A percentile compares a stretch with the other conserved stretches of the same genome.
Evolutionary conservation across 2,113 vertebrate genomes (phyloP).

Genomic region (Terrapene triunguis): DNA sequence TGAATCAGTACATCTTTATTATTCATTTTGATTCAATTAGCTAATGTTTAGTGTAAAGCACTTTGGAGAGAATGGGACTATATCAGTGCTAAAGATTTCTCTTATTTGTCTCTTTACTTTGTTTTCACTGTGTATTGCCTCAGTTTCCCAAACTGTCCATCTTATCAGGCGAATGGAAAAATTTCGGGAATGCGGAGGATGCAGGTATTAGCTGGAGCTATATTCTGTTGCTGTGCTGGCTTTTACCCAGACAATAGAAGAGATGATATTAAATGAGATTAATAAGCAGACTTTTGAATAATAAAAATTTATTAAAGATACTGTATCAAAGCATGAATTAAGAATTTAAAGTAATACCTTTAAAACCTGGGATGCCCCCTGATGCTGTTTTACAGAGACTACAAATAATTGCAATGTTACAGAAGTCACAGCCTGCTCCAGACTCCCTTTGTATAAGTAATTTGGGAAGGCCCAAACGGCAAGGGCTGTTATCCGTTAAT

Average conservation of each 20-base stretch:
- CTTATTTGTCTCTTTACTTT: constrained; percentile 7
- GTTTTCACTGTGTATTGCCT: not conserved
- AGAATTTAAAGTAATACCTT: constrained; percentile 61
- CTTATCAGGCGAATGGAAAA: constrained; percentile 2
- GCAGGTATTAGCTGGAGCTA: constrained; percentile 5
- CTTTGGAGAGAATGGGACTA: not conserved
- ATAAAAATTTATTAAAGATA: constrained; percentile 74
- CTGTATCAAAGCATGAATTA: constrained; percentile 63
- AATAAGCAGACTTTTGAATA: constrained; percentile 62
- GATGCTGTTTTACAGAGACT: constrained; percentile 50
- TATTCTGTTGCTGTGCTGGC: constrained; percentile 7
- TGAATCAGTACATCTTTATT: not conserved
- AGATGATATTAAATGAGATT: constrained; percentile 69
- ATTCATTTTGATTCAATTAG: not conserved
- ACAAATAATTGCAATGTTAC: constrained; percentile 65
- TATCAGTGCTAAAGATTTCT: not conserved
- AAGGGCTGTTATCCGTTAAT: not conserved
- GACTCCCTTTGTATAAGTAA: constrained; percentile 30
- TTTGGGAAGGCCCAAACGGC: not conserved
- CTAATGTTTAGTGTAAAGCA: not conserved
- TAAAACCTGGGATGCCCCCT: constrained; percentile 55
- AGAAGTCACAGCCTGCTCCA: constrained; percentile 68
- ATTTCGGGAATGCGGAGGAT: not conserved
- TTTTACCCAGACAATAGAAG: constrained; percentile 4
- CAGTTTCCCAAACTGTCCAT: not conserved